Conservation (phyloP, 2,113 vertebrate species). For the Microcebus jonahi region DNA sequence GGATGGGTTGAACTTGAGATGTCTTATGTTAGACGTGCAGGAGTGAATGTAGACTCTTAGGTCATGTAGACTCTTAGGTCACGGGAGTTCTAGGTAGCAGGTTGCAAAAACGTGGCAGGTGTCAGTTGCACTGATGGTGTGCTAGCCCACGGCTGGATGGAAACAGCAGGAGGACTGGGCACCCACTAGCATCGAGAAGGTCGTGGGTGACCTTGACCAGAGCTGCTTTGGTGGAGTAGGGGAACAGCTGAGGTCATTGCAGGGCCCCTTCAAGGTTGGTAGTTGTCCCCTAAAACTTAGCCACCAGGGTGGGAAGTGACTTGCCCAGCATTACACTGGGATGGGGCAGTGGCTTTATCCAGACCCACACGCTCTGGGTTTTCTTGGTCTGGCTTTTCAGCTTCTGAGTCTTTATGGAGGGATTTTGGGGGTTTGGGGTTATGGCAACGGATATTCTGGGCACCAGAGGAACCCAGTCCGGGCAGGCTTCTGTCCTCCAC, state of each 20-base stretch:
- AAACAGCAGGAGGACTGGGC: neutral
- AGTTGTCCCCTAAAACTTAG: no score
- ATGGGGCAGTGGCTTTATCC: neutral
- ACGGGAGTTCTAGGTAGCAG: neutral
- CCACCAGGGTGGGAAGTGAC: neutral
- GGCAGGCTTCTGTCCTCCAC: no score
- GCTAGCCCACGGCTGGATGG: neutral
- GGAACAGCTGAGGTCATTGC: neutral
- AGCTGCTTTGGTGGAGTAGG: neutral
- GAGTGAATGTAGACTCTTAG: neutral
- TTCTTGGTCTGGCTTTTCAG: neutral
- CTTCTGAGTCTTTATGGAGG: neutral
- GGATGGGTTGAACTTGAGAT: neutral
- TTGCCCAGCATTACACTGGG: neutral
- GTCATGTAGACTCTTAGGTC: neutral
- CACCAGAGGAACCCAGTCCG: neutral
- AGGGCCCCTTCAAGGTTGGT: neutral
- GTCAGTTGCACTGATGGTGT: neutral
- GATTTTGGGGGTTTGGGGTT: neutral
- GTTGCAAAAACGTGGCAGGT: neutral
- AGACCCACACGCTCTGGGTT: rapidly evolving
- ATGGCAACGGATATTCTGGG: neutral
- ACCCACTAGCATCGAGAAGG: neutral
- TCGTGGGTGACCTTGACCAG: neutral
- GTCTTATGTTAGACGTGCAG: neutral